These are phyloP conservation scores for Leucophenga montana DNA, from an alignment of 2,888 invertebrate species.

Conservation along the genomic window DNA sequence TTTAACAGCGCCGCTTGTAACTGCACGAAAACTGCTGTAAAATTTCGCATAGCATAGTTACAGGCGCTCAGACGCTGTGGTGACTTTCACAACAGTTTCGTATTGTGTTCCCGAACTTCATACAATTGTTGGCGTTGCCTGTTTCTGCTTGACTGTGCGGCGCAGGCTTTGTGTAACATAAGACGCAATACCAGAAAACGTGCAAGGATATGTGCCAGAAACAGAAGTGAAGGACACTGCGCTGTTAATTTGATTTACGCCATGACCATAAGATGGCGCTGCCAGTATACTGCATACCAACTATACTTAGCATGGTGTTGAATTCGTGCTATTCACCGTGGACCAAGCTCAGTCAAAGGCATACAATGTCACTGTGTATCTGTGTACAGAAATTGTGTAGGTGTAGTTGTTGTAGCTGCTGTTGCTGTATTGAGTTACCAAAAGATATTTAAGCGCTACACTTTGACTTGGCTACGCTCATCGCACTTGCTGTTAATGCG, in stretches of 20 bases:
- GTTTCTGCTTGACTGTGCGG: conserved; percentile 21
- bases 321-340: conserved; percentile 54
- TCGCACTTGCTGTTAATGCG: conserved; percentile 34
- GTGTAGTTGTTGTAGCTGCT: conserved; percentile 19
- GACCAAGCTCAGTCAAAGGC: background rate
- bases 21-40: too few species aligned
- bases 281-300: conserved; percentile 9
- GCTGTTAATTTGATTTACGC: conserved; percentile 68
- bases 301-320: conserved; percentile 44
- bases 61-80: conserved; percentile 44
- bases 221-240: conserved; percentile 43
- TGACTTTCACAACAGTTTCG: conserved; percentile 57
- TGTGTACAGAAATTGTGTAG: conserved; percentile 31
- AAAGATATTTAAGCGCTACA: conserved; percentile 46
- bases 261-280: conserved; percentile 70
- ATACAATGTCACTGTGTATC: conserved; percentile 23
- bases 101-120: background rate
- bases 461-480: too few species aligned
- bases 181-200: background rate
- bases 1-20: too few species aligned
- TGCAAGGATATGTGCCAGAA: conserved; percentile 17
- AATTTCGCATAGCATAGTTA: conserved; percentile 30
- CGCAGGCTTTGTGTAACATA: conserved; percentile 8
- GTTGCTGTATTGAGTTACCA: conserved; percentile 45
- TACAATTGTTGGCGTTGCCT: too few species aligned